A percentile compares a stretch with the other conserved stretches of the same genome.
Evolutionary conservation across 2,113 vertebrate species (phyloP).

Genomic region (Dasypus novemcinctus): DNA sequence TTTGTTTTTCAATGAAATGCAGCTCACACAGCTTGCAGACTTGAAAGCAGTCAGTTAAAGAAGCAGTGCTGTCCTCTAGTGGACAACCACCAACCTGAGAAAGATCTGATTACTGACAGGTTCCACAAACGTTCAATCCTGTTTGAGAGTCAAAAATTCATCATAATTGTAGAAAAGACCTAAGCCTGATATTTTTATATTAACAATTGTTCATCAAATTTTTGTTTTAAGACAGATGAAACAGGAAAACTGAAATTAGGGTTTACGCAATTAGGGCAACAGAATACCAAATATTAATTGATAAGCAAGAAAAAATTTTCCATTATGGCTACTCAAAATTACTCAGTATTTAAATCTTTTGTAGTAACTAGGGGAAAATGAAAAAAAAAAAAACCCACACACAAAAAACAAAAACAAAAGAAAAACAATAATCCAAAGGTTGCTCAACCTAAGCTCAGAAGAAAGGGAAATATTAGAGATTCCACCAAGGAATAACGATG

Average conservation of each 20-base stretch:
- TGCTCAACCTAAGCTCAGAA: neutral
- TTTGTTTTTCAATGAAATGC: conserved; percentile 79
- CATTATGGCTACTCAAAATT: neutral
- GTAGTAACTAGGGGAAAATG: neutral
- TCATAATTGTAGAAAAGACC: neutral
- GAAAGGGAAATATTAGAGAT: neutral
- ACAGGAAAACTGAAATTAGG: neutral
- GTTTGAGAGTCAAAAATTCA: neutral
- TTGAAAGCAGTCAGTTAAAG: conserved; percentile 80
- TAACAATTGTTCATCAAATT: neutral
- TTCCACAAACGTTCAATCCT: neutral
- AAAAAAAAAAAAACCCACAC: neutral
- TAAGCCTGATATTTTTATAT: neutral
- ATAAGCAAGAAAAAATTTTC: neutral
- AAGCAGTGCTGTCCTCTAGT: conserved; percentile 97
- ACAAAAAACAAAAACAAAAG: neutral
- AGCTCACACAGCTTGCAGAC: conserved; percentile 56
- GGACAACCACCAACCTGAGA: conserved; percentile 70
- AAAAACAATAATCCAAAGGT: neutral
- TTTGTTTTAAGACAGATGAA: neutral
- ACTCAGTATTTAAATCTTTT: conserved; percentile 13
- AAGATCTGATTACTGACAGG: conserved; percentile 36
- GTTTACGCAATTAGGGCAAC: neutral
- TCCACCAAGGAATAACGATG: neutral
- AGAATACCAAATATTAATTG: neutral